phyloP scores from a whole-genome alignment of 2,113 vertebrate genomes.

The Pelecanoides urinatrix region DNA sequence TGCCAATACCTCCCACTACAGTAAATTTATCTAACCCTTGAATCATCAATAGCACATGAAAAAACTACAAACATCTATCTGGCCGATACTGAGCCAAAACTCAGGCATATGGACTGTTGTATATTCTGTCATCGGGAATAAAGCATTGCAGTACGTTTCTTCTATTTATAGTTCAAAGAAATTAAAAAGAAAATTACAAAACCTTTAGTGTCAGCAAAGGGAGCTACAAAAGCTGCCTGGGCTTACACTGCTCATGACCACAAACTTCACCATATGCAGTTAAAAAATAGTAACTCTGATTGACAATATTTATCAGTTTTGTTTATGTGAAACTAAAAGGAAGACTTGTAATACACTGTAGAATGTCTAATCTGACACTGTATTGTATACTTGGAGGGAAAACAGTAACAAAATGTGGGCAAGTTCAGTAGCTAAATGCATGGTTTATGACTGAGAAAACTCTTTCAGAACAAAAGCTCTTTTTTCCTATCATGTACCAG shows the following conservation, averaged over 20 bases:
- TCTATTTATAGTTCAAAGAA: constrained; percentile 48
- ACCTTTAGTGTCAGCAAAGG: constrained; percentile 24
- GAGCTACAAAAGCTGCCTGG: constrained; percentile 1
- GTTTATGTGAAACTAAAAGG: constrained; percentile 57
- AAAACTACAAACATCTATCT: constrained; percentile 47
- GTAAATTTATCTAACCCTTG: constrained; percentile 61
- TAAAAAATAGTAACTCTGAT: constrained; percentile 50
- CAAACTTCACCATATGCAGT: constrained; percentile 8
- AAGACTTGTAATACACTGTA: constrained; percentile 54
- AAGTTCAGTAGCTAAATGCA: constrained; percentile 62
- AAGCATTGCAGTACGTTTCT: background rate
- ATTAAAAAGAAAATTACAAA: constrained; percentile 34
- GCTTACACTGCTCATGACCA: constrained; percentile 20
- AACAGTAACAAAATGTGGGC: constrained; percentile 57
- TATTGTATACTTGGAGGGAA: constrained; percentile 55
- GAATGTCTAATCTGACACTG: constrained; percentile 63
- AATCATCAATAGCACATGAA: constrained; percentile 53
- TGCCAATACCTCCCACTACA: constrained; percentile 58
- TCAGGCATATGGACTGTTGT: constrained; percentile 31
- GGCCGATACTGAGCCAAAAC: constrained; percentile 25
- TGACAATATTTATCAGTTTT: constrained; percentile 63
- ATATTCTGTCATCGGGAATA: constrained; percentile 28
- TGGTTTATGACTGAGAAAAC: constrained; percentile 51
- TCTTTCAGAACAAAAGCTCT: constrained; percentile 51
- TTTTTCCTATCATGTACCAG: constrained; percentile 5